Percentiles rank a stretch among this genome's conserved stretches.
phyloP scores from a whole-genome alignment of 1,140 invertebrate genomes.

The Helicoverpa armigera region DNA sequence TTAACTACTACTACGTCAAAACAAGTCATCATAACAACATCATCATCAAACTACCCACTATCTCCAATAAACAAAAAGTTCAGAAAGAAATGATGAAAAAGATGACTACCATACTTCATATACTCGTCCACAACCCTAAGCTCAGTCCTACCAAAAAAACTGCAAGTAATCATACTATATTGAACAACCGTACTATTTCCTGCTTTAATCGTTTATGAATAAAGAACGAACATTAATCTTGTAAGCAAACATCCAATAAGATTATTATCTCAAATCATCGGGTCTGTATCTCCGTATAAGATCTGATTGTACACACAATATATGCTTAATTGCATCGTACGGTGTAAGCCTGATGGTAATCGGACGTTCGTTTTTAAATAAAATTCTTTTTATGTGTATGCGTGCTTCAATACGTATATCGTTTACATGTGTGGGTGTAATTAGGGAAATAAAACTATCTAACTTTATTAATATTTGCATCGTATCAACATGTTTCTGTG shows the following conservation, averaged over 20 bases:
- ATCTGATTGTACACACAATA: slow-evolving; percentile 48
- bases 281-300: slow-evolving; percentile 41
- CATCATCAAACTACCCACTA: neutral
- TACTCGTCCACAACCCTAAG: slow-evolving; percentile 2
- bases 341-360: slow-evolving; percentile 38
- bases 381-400: slow-evolving; percentile 21
- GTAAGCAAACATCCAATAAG: slow-evolving; percentile 41
- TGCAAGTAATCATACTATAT: slow-evolving; percentile 37
- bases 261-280: slow-evolving; percentile 47
- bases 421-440: neutral
- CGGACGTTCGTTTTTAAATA: slow-evolving; percentile 33
- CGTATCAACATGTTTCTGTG: neutral
- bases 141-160: slow-evolving; percentile 9
- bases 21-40: neutral
- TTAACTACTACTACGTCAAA: too few species aligned
- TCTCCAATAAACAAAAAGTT: neutral
- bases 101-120: slow-evolving; percentile 11
- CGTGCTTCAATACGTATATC: neutral
- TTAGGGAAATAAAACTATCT: neutral
- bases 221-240: slow-evolving; percentile 49
- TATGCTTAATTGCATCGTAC: slow-evolving; percentile 49
- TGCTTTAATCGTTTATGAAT: slow-evolving; percentile 42
- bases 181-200: slow-evolving; percentile 37
- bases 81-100: slow-evolving; percentile 10
- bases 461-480: neutral